phyloP scores from a whole-genome alignment of 2,797 vertebrate species.

The Salarias fasciatus region DNA sequence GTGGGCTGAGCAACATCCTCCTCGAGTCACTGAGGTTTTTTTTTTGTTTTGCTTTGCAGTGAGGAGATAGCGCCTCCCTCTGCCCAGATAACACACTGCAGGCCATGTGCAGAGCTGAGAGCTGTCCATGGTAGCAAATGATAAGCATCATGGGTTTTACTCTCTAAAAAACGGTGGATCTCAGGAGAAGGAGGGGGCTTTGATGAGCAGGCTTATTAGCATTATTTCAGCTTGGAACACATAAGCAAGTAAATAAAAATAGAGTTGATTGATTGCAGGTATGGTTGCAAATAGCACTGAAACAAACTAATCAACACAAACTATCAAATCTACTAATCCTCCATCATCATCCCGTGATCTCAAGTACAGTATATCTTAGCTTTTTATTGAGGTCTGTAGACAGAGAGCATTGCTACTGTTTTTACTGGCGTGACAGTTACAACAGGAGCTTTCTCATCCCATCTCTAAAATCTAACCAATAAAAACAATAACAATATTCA shows the following conservation, averaged over 20 bases:
- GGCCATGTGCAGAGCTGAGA: slow-evolving; percentile 60
- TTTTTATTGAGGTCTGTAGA: slow-evolving; percentile 63
- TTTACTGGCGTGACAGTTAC: slow-evolving; percentile 53
- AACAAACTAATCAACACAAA: slow-evolving; percentile 72
- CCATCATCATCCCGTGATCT: slow-evolving; percentile 38
- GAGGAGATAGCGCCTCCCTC: slow-evolving; percentile 64
- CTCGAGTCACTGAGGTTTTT: slow-evolving; percentile 7
- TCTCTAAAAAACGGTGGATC: slow-evolving; percentile 45
- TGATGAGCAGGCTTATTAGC: slow-evolving; percentile 61
- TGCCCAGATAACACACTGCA: slow-evolving; percentile 63
- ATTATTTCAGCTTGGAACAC: slow-evolving; percentile 62
- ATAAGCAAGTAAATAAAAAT: slow-evolving; percentile 61
- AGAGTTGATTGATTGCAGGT: slow-evolving; percentile 44
- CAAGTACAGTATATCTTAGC: slow-evolving; percentile 58
- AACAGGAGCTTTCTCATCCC: slow-evolving; percentile 43
- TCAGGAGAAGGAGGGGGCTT: slow-evolving; percentile 42
- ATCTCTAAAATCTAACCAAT: slow-evolving; percentile 51
- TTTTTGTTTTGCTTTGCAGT: slow-evolving; percentile 23
- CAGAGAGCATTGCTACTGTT: slow-evolving; percentile 62
- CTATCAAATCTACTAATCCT: slow-evolving; percentile 48
- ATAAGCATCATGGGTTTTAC: slow-evolving; percentile 25
- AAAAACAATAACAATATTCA: slow-evolving; percentile 61
- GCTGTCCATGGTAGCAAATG: slow-evolving; percentile 71
- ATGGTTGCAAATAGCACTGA: slow-evolving; percentile 44
- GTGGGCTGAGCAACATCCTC: slow-evolving; percentile 12